Evolutionary conservation across 2,113 vertebrate genomes (phyloP).

Genomic region (Hassar affinis): DNA sequence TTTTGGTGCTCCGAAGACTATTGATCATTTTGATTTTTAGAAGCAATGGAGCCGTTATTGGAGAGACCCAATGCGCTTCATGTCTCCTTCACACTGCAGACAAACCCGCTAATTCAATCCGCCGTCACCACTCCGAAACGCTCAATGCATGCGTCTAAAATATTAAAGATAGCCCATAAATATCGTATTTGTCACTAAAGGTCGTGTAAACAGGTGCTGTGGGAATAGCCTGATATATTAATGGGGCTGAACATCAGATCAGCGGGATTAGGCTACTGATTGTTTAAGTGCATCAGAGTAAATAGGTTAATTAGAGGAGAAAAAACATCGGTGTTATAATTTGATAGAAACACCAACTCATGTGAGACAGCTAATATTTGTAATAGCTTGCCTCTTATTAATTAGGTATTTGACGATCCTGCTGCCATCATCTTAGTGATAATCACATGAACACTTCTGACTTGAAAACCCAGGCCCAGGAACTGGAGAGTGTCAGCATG

Average conservation of each 20-base stretch:
- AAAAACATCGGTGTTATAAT: conserved; percentile 65
- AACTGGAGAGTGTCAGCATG: not conserved
- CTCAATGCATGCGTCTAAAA: conserved; percentile 19
- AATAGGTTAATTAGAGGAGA: conserved; percentile 63
- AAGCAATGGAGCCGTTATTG: not conserved
- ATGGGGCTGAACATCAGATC: conserved; percentile 45
- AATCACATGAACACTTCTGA: conserved; percentile 43
- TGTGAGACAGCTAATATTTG: conserved; percentile 67
- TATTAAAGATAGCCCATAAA: conserved; percentile 8
- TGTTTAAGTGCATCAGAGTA: conserved; percentile 60
- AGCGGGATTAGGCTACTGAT: conserved; percentile 55
- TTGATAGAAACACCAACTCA: conserved; percentile 73
- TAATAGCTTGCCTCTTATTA: conserved; percentile 76
- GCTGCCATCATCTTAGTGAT: conserved; percentile 69
- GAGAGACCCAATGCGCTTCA: not conserved
- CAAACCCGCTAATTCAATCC: not conserved
- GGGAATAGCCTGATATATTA: conserved; percentile 18
- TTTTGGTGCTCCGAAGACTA: conserved; percentile 19
- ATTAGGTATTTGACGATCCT: conserved; percentile 71
- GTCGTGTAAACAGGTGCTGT: conserved; percentile 16
- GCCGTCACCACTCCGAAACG: not conserved
- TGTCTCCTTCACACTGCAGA: not conserved
- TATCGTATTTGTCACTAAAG: conserved; percentile 23
- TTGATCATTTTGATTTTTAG: conserved; percentile 35
- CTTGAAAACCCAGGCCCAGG: conserved; percentile 13